phyloP scores from a whole-genome alignment of 2,888 invertebrate species.

The Eristalis pertinax region DNA sequence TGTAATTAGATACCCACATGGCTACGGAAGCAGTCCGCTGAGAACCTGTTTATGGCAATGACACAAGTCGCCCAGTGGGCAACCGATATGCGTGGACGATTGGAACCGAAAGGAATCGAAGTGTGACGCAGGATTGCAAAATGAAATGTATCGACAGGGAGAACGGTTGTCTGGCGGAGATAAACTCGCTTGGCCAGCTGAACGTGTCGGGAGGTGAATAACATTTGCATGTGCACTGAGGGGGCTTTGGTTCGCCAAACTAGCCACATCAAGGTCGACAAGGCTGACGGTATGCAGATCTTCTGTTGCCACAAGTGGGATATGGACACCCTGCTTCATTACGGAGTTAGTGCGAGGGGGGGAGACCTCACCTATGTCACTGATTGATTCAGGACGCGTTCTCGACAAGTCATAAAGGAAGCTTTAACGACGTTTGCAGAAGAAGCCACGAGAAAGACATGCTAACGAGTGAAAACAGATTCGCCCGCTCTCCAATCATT shows the following conservation, averaged over 20 bases:
- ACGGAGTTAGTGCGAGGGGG: no score
- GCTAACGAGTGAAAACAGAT: no score
- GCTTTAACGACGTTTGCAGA: no score
- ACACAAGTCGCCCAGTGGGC: background rate
- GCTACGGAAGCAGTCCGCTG: background rate
- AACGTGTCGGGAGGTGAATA: background rate
- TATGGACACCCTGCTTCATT: no score
- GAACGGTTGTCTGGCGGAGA: background rate
- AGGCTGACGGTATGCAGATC: background rate
- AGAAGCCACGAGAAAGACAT: no score
- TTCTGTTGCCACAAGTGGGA: no score
- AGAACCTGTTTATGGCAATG: conserved; percentile 1
- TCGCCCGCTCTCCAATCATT: no score
- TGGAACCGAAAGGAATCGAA: background rate
- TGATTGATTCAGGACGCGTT: no score
- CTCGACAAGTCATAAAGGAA: no score
- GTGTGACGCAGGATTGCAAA: background rate
- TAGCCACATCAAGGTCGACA: background rate
- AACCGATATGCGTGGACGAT: background rate
- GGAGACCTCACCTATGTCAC: no score
- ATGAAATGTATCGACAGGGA: background rate
- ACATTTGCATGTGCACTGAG: background rate
- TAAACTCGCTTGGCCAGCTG: background rate
- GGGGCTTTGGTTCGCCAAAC: background rate
- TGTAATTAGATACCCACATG: background rate